phyloP scores from a whole-genome alignment of 30 jellyfish, hydroid and myxozoan species.

The Sanderia malayensis region DNA sequence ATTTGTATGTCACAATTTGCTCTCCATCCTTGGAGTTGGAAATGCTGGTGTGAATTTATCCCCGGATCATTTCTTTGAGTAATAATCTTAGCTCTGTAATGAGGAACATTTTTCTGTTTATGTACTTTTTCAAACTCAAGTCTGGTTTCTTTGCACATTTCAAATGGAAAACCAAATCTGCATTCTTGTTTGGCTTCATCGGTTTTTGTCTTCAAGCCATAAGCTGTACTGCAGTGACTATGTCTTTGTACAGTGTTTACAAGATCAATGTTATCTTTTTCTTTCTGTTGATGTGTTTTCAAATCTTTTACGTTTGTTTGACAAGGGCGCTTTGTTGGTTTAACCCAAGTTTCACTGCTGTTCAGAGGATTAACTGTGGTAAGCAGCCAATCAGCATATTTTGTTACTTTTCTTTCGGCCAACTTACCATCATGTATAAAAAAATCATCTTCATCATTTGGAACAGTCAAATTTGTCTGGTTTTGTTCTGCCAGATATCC shows the following conservation, averaged over 20 bases:
- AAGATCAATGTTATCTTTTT: conserved; percentile 13
- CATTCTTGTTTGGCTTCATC: conserved; percentile 4
- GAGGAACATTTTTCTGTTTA: not conserved
- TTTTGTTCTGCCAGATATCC: not conserved
- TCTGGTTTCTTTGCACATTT: conserved; percentile 15
- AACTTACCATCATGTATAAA: conserved; percentile 9
- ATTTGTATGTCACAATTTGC: not conserved
- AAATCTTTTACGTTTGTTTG: not conserved
- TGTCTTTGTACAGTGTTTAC: conserved; percentile 32
- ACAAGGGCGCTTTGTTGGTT: conserved; percentile 44
- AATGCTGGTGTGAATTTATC: conserved; percentile 2
- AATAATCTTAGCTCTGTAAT: conserved; percentile 10
- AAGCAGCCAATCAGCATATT: conserved; percentile 34
- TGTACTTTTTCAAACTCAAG: conserved; percentile 20
- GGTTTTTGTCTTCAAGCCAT: conserved; percentile 5
- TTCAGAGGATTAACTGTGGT: conserved; percentile 23
- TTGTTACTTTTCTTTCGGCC: not conserved
- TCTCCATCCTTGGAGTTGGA: no score
- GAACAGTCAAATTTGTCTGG: not conserved
- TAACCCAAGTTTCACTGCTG: conserved; percentile 27
- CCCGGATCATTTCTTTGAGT: conserved; percentile 34
- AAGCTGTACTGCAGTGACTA: conserved; percentile 39
- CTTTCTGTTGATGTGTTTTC: no score
- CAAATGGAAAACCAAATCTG: conserved; percentile 24
- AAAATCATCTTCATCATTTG: not conserved